These are phyloP conservation scores for Noctua pronuba DNA, from an alignment of 2,888 invertebrate species.

Conservation along the genomic window DNA sequence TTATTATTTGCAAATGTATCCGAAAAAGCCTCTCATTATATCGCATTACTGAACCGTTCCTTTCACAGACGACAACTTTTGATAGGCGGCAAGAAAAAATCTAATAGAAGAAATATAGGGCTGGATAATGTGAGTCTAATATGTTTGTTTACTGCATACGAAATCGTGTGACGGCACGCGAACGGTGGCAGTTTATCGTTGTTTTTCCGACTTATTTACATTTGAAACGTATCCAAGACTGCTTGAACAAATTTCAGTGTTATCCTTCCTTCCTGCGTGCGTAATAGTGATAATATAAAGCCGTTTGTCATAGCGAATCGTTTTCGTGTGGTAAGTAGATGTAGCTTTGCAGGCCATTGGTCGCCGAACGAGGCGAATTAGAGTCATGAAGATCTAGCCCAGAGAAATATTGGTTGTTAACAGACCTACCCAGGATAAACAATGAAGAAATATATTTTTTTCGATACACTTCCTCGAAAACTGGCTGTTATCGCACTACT, in stretches of 20 bases:
- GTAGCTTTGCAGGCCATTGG: slow-evolving; percentile 25
- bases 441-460: background rate
- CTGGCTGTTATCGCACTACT: no score
- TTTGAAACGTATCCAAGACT: slow-evolving; percentile 71
- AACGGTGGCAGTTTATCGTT: slow-evolving; percentile 73
- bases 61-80: slow-evolving; percentile 59
- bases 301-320: slow-evolving; percentile 56
- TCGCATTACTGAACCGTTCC: slow-evolving; percentile 54
- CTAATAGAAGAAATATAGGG: slow-evolving; percentile 68
- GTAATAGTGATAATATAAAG: slow-evolving; percentile 63
- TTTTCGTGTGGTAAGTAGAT: slow-evolving; percentile 51
- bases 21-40: slow-evolving; percentile 40
- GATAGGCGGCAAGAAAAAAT: slow-evolving; percentile 67
- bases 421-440: background rate
- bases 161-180: slow-evolving; percentile 66
- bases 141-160: slow-evolving; percentile 81
- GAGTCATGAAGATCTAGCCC: background rate
- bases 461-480: no score
- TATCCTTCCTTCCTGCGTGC: slow-evolving; percentile 65
- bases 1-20: slow-evolving; percentile 45
- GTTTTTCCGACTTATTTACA: slow-evolving; percentile 78
- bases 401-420: background rate
- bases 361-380: slow-evolving; percentile 30
- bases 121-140: slow-evolving; percentile 74
- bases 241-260: slow-evolving; percentile 62